phyloP scores from a whole-genome alignment of 2,113 vertebrate species.

The Eretmochelys imbricata region DNA sequence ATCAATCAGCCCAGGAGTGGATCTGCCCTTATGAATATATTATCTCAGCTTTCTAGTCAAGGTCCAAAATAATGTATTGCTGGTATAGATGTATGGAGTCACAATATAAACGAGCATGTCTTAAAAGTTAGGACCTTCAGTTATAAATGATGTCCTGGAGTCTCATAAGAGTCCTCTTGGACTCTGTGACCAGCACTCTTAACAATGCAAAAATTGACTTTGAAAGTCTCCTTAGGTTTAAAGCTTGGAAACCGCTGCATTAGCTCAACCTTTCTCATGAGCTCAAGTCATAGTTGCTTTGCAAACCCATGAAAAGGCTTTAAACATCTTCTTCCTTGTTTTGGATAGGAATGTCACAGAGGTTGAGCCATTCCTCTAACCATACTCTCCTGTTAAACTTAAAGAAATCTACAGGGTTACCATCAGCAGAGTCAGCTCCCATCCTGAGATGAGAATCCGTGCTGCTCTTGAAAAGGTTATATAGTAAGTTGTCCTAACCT shows the following conservation, averaged over 20 bases:
- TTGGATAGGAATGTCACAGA: neutral
- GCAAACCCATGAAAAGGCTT: neutral
- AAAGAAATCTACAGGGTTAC: neutral
- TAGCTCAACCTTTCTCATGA: neutral
- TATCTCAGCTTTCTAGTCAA: neutral
- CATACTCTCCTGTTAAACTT: neutral
- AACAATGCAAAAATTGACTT: neutral
- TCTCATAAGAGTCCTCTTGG: no score
- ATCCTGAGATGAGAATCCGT: neutral
- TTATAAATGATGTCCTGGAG: no score
- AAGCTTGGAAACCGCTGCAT: neutral
- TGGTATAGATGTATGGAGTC: neutral
- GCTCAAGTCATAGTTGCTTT: neutral
- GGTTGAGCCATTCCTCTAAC: neutral
- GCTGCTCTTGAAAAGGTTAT: neutral
- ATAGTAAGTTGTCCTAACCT: neutral
- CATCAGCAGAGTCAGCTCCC: neutral
- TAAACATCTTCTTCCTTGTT: no score
- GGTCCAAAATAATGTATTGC: neutral
- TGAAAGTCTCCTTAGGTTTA: fast-evolving
- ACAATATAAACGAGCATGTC: no score
- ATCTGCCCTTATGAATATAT: neutral
- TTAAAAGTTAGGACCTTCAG: no score
- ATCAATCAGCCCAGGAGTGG: neutral
- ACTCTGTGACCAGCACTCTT: neutral